Conservation (phyloP, 2,797 vertebrate genomes). For the Clarias laeviceps region DNA sequence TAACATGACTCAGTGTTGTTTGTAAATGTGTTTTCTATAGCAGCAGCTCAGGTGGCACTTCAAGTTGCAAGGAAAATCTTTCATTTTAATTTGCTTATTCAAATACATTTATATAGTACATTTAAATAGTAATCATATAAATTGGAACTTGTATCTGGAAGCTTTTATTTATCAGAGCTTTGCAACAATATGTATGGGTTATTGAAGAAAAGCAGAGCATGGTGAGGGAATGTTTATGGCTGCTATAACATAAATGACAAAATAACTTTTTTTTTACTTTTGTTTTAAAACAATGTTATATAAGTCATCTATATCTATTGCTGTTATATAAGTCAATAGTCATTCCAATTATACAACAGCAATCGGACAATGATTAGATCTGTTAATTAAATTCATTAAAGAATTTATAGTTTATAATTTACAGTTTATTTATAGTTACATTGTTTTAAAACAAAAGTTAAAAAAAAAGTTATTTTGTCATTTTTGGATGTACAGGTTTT, state of each 20-base stretch:
- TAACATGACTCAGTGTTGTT: background rate
- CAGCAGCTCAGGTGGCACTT: background rate
- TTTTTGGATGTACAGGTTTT: background rate
- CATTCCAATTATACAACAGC: too few relatives aligned
- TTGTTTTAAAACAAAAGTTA: too few relatives aligned
- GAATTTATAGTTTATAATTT: too few relatives aligned
- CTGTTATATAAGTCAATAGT: too few relatives aligned
- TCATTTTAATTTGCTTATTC: background rate
- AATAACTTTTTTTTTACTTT: background rate
- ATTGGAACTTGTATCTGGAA: background rate
- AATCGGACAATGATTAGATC: too few relatives aligned
- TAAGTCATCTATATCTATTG: too few relatives aligned
- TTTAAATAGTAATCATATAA: background rate
- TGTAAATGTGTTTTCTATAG: background rate
- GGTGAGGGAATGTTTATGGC: background rate
- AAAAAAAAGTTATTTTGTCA: too few relatives aligned
- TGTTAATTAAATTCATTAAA: too few relatives aligned
- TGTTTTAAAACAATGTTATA: too few relatives aligned
- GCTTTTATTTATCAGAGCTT: background rate
- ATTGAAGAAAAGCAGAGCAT: background rate
- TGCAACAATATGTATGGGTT: background rate
- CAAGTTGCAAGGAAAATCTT: background rate
- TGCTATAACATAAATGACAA: background rate
- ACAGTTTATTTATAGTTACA: background rate
- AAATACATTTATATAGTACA: background rate